Evolutionary conservation across 2,797 vertebrate species (phyloP), one percentile per base, ranked within the genome.

Genomic region (Syndactyla subalaris): DNA sequence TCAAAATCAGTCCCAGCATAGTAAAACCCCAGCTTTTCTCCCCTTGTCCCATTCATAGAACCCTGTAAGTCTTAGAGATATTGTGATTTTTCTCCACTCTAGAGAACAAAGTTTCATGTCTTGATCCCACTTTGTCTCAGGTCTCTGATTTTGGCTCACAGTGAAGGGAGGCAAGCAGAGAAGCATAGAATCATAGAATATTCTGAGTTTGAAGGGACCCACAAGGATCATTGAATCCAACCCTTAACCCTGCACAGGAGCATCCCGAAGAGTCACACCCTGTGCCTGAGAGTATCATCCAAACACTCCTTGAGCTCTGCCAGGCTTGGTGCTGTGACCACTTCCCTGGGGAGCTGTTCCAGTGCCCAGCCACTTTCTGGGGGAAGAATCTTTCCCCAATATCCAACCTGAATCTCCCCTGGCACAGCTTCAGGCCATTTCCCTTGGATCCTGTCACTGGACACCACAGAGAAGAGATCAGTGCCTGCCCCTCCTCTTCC

Each of bases 301-400:
- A 19, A 83, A 30, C 0, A 0, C 14, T 39, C 22, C 36, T n/a
- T 2, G 3, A 45, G 1, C 7, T 68, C 36, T n/a, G 4, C 3
- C 36, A 38, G 16, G 19, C 4, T 48, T 70, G 19, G 13, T 49
- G 57, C 32, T 70, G 57, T 70, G 19, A 57, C 20, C 48, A 43
- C 13, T n/a, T 1, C 41, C 20, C 20, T 63, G 55, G 43, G 10
- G 57, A n/a, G 16, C 32, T 62, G 9, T 22, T 62, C 32, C 49
- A 45, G 22, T 12, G 43, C 8, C n/a, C 49, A 49, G 1, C 0
- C 23, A 76, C 2, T 15, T 32, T 10, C 19, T 34, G 32, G 4
- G 16, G 21, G 20, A 45, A 76, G 36, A 70, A 38, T 1, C 4
- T 70, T 12, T 62, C 21, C 4, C 3, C 45, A 18, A 43, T 3